A percentile compares a stretch with the other conserved stretches of the same genome.
Evolutionary conservation across 2,888 invertebrate genomes (phyloP).

Genomic region (Sminthurinus aureus): DNA sequence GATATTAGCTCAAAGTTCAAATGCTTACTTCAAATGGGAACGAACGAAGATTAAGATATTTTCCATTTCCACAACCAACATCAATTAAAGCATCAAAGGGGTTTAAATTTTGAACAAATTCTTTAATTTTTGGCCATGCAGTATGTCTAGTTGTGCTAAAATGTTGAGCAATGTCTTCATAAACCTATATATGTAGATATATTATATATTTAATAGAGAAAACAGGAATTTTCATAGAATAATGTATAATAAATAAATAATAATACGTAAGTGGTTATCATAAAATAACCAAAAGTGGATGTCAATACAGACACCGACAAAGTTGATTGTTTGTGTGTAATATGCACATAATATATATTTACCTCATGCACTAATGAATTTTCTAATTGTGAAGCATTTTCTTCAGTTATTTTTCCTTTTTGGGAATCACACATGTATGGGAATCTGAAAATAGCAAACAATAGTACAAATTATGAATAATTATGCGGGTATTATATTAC

Average conservation of each 20-base stretch:
- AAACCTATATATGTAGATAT: conserved; percentile 75
- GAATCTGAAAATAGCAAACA: conserved; percentile 62
- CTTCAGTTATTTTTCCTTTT: conserved; percentile 63
- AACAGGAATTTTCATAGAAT: too few species aligned
- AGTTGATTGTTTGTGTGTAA: conserved; percentile 7
- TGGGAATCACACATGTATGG: conserved; percentile 74
- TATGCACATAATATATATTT: not conserved
- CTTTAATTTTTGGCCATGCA: conserved; percentile 89
- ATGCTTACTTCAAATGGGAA: conserved; percentile 36
- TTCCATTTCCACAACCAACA: conserved; percentile 98
- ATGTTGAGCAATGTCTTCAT: conserved; percentile 92
- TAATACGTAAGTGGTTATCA: too few species aligned
- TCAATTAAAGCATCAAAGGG: conserved; percentile 81
- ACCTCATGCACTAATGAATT: conserved; percentile 79
- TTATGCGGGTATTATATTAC: not conserved
- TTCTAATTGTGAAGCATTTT: conserved; percentile 73
- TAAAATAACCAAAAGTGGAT: too few species aligned
- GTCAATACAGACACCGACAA: too few species aligned
- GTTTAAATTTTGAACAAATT: conserved; percentile 76
- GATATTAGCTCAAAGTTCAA: too few species aligned
- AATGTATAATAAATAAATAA: too few species aligned
- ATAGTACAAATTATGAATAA: not conserved
- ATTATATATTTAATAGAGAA: too few species aligned
- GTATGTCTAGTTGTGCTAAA: conserved; percentile 94
- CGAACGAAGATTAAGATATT: conserved; percentile 78